Evolutionary conservation across 2,113 vertebrate species (phyloP), one percentile per base, ranked within the genome.

Genomic region (Mormyrus iriodes): DNA sequence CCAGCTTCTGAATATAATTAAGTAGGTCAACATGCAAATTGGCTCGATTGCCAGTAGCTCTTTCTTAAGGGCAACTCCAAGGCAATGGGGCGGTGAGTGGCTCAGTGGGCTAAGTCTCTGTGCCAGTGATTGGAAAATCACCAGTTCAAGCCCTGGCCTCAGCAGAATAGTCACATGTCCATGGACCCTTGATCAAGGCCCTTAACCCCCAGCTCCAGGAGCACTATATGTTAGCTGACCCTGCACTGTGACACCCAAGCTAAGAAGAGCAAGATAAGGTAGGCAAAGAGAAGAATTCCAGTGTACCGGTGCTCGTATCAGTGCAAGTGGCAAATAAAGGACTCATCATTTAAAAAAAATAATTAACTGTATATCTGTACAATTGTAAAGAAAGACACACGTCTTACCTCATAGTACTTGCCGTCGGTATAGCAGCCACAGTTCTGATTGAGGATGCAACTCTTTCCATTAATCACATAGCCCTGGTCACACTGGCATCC

Each of bases 401-500:
- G 42, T 93, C 95, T 8, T 93, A 98, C 98, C 97, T 99, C 98
- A 0, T 97, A 99, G 93, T 99, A 99, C 92, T 98, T 99, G 90
- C 97, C 97, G 0, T 99, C 98, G 0, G 97, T 96, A 93, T 99
- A 99, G 94, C 98, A 99, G 94, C 98, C 98, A 0, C 98, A 99
- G 95, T 95, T 98, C 87, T 99, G 98, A 4, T 96, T 97, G 76
- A 98, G 97, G 92, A 99, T 98, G 95, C 98, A 99, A 94, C 95
- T 97, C 94, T 95, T 98, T 92, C 98, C 98, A 0, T 99, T 97
- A 91, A 98, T 96, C 15, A 99, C 97, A 0, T 97, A 99, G 21
- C 98, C 98, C 0, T 95, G 92, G 90, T 99, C 97, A 0, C 98
- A 99, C 93, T 98, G 98, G 88, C 98, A 99, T 15, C 98, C 98